Conservation (phyloP, 2,888 invertebrate genomes). For the Drosophila eohydei region DNA sequence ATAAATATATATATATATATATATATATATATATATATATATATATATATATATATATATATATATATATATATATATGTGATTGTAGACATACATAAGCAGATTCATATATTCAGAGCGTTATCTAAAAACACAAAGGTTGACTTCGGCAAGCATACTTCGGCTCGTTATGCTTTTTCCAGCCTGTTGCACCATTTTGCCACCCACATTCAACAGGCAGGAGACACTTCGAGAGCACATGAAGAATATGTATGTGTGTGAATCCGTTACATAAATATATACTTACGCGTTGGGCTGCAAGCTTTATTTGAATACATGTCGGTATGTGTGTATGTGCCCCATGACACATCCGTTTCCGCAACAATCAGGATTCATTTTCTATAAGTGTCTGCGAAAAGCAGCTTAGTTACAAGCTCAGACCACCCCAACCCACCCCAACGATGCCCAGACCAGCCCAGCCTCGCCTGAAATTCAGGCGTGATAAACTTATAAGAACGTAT, state of each 20-base stretch:
- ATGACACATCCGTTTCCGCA: conserved; percentile 68
- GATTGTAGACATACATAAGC: conserved; percentile 3
- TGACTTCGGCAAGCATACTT: conserved; percentile 8
- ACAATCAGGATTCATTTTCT: conserved; percentile 53
- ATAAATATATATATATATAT: no score
- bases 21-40: no score
- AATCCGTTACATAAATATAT: neutral
- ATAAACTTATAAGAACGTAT: conserved; percentile 1
- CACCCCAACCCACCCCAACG: no score
- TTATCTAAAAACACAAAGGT: conserved; percentile 19
- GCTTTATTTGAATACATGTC: conserved; percentile 2
- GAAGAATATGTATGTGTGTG: neutral
- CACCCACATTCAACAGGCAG: conserved; percentile 81
- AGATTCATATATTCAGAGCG: conserved; percentile 2
- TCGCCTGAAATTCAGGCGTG: neutral
- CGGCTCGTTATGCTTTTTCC: conserved; percentile 18
- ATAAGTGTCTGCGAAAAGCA: conserved; percentile 9
- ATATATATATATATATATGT: neutral
- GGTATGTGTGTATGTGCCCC: conserved; percentile 21
- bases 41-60: no score
- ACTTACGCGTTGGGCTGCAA: neutral
- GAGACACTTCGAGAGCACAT: conserved; percentile 37
- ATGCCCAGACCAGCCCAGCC: neutral
- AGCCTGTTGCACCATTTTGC: conserved; percentile 62
- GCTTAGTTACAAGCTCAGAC: neutral